These are phyloP conservation scores for Hemibagrus guttatus DNA, from an alignment of 2,797 vertebrate genomes.

Conservation along the genomic window DNA sequence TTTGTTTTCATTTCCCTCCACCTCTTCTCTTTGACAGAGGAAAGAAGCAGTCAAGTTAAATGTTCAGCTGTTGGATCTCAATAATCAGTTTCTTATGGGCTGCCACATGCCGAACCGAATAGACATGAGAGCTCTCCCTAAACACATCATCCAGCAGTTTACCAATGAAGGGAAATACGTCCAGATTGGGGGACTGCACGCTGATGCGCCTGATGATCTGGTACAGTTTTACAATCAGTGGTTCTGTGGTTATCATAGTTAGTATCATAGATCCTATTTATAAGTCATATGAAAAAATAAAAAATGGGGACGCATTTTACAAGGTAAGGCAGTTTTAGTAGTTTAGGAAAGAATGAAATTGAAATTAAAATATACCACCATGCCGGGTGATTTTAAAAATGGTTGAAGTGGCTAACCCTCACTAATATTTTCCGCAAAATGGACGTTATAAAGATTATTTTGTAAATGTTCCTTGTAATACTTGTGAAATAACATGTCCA, in stretches of 20 bases:
- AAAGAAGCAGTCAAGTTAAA: slow-evolving; percentile 88
- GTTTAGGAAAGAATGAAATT: background rate
- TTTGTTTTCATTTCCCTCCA: background rate
- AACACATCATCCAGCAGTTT: slow-evolving; percentile 84
- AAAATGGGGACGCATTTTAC: background rate
- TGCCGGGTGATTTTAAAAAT: background rate
- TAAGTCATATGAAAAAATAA: background rate
- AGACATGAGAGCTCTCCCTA: slow-evolving; percentile 82
- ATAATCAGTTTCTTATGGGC: slow-evolving; percentile 85
- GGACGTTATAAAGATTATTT: background rate
- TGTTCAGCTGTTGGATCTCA: slow-evolving; percentile 89
- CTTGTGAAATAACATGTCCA: background rate
- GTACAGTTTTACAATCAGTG: slow-evolving; percentile 63
- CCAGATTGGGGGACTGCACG: slow-evolving; percentile 84
- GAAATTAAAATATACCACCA: background rate
- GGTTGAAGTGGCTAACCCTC: background rate
- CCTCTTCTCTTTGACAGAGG: slow-evolving; percentile 72
- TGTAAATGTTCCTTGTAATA: background rate
- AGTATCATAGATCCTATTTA: background rate
- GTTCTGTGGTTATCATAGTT: background rate
- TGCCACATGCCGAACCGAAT: slow-evolving; percentile 88
- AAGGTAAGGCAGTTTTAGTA: background rate
- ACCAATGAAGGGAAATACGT: slow-evolving; percentile 80
- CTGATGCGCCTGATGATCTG: slow-evolving; percentile 87
- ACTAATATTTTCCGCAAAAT: background rate